These are phyloP conservation scores for Eilema caniola DNA, from an alignment of 2,888 invertebrate genomes.

Conservation along the genomic window DNA sequence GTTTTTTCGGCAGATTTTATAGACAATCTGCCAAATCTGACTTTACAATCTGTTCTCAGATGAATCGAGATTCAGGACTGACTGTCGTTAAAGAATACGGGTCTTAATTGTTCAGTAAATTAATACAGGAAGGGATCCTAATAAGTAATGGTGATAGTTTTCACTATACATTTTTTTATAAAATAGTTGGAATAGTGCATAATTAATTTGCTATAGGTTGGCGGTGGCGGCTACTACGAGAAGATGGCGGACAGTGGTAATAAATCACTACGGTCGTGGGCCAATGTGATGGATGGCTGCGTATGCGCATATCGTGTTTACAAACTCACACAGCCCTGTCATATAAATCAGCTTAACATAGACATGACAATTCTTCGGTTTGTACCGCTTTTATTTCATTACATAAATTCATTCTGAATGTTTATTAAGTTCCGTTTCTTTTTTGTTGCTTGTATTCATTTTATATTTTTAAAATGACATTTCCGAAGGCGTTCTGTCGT, in stretches of 20 bases:
- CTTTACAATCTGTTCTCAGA: too few relatives aligned
- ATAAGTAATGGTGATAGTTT: too few relatives aligned
- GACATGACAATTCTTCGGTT: not conserved
- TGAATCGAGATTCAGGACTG: too few relatives aligned
- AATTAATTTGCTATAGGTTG: conserved; percentile 63
- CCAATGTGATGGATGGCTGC: conserved; percentile 64
- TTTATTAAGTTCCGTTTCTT: not conserved
- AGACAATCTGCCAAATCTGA: too few relatives aligned
- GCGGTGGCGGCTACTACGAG: conserved; percentile 48
- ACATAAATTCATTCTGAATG: not conserved
- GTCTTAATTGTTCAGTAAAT: too few relatives aligned
- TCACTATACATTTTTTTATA: not conserved
- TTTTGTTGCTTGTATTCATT: not conserved
- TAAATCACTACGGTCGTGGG: conserved; percentile 66
- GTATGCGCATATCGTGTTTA: conserved; percentile 49
- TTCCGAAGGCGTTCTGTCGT: not conserved
- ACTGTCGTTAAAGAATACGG: too few relatives aligned
- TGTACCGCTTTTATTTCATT: not conserved
- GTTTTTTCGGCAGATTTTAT: too few relatives aligned
- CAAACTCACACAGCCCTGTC: conserved; percentile 7
- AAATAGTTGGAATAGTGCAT: conserved; percentile 21
- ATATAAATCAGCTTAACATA: not conserved
- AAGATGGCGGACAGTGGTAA: conserved; percentile 52
- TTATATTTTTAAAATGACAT: not conserved
- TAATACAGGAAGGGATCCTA: too few relatives aligned